phyloP scores from a whole-genome alignment of 2,797 vertebrate species.

The Zalophus californianus region DNA sequence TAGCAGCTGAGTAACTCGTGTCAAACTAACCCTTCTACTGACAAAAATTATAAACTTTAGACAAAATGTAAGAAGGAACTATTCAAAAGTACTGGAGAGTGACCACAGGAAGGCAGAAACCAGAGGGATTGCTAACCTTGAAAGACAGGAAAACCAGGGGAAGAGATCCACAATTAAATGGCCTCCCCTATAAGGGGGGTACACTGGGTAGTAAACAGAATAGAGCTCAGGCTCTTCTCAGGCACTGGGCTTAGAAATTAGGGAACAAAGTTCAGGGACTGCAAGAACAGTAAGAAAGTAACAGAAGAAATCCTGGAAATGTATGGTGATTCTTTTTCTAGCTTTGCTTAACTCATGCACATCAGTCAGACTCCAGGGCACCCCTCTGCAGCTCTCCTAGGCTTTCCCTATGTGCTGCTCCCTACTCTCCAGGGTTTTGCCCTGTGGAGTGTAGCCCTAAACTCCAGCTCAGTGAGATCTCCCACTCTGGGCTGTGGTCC shows the following conservation, averaged over 20 bases:
- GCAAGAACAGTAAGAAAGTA: background rate
- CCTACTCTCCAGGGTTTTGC: background rate
- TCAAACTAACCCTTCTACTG: background rate
- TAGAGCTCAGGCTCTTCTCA: background rate
- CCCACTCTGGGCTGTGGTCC: background rate
- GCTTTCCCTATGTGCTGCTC: background rate
- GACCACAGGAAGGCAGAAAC: background rate
- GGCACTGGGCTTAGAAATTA: background rate
- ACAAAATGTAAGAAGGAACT: background rate
- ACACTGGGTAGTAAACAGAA: background rate
- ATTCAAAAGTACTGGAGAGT: background rate
- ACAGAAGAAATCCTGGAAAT: background rate
- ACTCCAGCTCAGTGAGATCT: background rate
- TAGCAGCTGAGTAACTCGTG: background rate
- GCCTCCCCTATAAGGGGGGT: rapidly evolving
- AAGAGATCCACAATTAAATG: background rate
- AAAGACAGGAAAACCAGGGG: background rate
- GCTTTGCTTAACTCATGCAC: background rate
- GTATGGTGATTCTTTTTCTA: background rate
- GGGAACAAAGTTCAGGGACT: too few species aligned
- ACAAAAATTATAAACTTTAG: background rate
- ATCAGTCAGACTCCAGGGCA: background rate
- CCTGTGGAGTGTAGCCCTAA: background rate
- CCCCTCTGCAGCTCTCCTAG: too few species aligned
- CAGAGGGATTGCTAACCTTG: background rate